Conservation (phyloP, 2,888 invertebrate genomes). For the Litoditis marina region DNA sequence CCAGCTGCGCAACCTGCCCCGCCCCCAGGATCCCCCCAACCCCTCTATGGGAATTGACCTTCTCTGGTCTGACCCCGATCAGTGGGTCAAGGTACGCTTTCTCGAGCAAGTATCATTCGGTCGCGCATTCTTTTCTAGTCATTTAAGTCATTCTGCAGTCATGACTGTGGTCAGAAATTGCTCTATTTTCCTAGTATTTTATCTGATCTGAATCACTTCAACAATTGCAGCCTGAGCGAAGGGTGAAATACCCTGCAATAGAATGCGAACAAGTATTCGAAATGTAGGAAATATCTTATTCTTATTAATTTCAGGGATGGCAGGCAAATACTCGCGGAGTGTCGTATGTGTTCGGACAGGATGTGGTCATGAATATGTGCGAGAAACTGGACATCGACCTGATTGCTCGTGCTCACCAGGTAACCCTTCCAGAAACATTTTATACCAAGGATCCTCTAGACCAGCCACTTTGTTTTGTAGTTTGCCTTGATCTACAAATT, state of each 20-base stretch:
- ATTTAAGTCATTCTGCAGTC: too few species aligned
- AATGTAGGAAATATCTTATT: neutral
- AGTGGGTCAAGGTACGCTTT: slow-evolving; percentile 47
- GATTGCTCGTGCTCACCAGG: slow-evolving; percentile 63
- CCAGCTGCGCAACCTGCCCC: slow-evolving; percentile 48
- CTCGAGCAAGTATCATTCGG: neutral
- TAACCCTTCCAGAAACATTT: neutral
- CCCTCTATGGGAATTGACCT: slow-evolving; percentile 53
- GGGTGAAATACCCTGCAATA: too few species aligned
- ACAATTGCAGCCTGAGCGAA: too few species aligned
- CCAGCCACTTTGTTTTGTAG: too few species aligned
- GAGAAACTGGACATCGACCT: slow-evolving; percentile 66
- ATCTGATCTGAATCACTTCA: too few species aligned
- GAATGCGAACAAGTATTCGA: too few species aligned
- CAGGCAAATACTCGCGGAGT: slow-evolving; percentile 65
- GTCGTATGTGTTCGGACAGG: slow-evolving; percentile 68
- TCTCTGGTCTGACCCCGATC: slow-evolving; percentile 45
- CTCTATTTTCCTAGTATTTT: neutral
- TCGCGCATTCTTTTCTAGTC: too few species aligned
- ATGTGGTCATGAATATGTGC: slow-evolving; percentile 66
- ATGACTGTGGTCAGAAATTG: neutral
- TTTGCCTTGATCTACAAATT: too few species aligned
- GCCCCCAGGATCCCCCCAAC: slow-evolving; percentile 56
- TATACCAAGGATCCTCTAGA: too few species aligned
- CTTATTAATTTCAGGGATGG: slow-evolving; percentile 26